Evolutionary conservation across 2,888 invertebrate species (phyloP).

Genomic region (Ophioninae sp.): DNA sequence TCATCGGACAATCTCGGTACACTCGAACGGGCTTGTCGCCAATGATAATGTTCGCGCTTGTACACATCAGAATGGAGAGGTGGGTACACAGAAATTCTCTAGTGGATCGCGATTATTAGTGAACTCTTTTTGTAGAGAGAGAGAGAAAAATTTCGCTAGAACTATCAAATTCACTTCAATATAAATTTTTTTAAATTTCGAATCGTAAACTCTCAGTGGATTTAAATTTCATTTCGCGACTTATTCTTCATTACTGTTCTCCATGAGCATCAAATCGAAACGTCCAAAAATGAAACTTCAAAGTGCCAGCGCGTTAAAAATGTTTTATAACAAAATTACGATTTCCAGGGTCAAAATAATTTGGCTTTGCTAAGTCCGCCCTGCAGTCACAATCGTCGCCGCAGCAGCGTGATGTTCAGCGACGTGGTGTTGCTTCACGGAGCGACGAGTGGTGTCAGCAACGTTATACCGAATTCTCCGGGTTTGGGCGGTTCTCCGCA

Average conservation of each 20-base stretch:
- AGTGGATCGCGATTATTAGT: background rate
- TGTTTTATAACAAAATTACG: background rate
- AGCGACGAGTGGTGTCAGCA: slow-evolving; percentile 78
- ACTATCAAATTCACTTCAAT: too few species aligned
- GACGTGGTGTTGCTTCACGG: slow-evolving; percentile 91
- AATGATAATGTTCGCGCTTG: slow-evolving; percentile 71
- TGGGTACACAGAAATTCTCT: background rate
- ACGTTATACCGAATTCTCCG: slow-evolving; percentile 74
- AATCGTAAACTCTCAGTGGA: too few species aligned
- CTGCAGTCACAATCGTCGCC: slow-evolving; percentile 85
- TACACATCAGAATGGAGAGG: slow-evolving; percentile 53
- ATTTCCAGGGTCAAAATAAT: slow-evolving; percentile 45
- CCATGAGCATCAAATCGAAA: too few species aligned
- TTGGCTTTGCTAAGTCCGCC: slow-evolving; percentile 87
- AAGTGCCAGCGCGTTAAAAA: background rate
- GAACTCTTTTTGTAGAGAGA: too few species aligned
- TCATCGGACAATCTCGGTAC: slow-evolving; percentile 73
- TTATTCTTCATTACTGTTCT: too few species aligned
- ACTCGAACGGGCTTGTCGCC: slow-evolving; percentile 69
- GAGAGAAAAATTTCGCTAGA: too few species aligned
- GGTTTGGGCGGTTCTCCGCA: slow-evolving; percentile 51
- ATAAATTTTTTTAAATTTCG: too few species aligned
- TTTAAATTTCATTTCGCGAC: too few species aligned
- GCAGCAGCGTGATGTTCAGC: slow-evolving; percentile 95
- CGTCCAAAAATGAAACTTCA: background rate